These are phyloP conservation scores for Amiota minor DNA, from an alignment of 2,888 invertebrate genomes.

Conservation along the genomic window DNA sequence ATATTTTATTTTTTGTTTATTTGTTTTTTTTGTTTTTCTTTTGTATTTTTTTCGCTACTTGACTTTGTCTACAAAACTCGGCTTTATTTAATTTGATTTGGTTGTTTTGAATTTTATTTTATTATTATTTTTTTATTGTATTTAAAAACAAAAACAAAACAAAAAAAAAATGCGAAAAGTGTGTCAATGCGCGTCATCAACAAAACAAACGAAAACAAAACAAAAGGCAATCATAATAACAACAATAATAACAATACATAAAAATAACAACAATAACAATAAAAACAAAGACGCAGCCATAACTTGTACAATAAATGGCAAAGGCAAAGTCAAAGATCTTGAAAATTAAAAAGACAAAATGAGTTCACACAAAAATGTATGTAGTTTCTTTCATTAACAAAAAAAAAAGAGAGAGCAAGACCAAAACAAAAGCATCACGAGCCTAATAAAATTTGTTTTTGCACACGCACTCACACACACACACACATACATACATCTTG, in stretches of 20 bases:
- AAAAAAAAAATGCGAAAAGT: slow-evolving; percentile 45
- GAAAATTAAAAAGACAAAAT: no score
- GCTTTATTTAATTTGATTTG: slow-evolving; percentile 32
- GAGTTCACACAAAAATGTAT: no score
- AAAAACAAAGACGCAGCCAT: neutral
- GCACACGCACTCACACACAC: no score
- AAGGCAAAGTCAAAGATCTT: slow-evolving; percentile 2
- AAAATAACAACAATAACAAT: slow-evolving; percentile 1
- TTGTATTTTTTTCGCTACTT: slow-evolving; percentile 52
- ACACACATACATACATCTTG: no score
- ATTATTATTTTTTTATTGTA: slow-evolving; percentile 45
- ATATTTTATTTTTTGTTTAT: neutral
- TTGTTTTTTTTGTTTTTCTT: neutral
- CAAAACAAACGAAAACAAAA: no score
- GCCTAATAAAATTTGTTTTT: no score
- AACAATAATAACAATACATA: slow-evolving; percentile 25
- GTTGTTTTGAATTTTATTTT: slow-evolving; percentile 9
- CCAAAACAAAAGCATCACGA: no score
- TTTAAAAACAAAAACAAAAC: neutral
- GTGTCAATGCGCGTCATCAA: slow-evolving; percentile 52
- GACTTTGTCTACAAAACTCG: slow-evolving; percentile 35
- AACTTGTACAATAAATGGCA: no score
- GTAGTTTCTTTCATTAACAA: no score
- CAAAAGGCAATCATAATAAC: neutral
- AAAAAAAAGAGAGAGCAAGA: no score